Evolutionary conservation across 2,888 invertebrate species (phyloP).

Genomic region (Dromius quadrimaculatus): DNA sequence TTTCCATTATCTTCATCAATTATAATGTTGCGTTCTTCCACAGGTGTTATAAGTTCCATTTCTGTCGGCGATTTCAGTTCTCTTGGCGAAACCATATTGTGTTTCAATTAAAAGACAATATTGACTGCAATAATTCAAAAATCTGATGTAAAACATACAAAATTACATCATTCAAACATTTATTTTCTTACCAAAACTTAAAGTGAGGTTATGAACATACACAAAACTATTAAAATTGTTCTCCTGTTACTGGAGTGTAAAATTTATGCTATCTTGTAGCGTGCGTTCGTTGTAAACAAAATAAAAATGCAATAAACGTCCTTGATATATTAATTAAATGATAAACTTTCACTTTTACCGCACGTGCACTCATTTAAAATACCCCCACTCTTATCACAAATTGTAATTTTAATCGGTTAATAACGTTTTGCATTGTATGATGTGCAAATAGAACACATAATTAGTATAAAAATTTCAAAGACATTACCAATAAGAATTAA

Average conservation of each 20-base stretch:
- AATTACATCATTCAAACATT: conserved; percentile 45
- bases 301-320: conserved; percentile 22
- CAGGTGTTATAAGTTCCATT: conserved; percentile 64
- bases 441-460: not conserved
- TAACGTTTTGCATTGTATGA: not conserved
- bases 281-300: conserved; percentile 34
- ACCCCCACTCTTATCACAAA: not conserved
- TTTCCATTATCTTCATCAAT: conserved; percentile 65
- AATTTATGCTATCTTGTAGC: conserved; percentile 21
- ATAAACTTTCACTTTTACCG: conserved; percentile 46
- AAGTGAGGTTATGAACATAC: conserved; percentile 42
- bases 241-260: not conserved
- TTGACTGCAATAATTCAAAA: conserved; percentile 14
- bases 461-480: not conserved
- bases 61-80: conserved; percentile 64
- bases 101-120: conserved; percentile 16
- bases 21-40: conserved; percentile 48
- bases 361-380: conserved; percentile 43
- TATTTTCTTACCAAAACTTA: conserved; percentile 18
- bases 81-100: conserved; percentile 68
- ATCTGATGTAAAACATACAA: too few relatives aligned
- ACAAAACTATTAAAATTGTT: not conserved
- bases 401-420: conserved; percentile 16
- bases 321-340: conserved; percentile 42
- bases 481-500: not conserved